Conservation (phyloP, 2,888 invertebrate genomes). For the Hybos culiciformis region DNA sequence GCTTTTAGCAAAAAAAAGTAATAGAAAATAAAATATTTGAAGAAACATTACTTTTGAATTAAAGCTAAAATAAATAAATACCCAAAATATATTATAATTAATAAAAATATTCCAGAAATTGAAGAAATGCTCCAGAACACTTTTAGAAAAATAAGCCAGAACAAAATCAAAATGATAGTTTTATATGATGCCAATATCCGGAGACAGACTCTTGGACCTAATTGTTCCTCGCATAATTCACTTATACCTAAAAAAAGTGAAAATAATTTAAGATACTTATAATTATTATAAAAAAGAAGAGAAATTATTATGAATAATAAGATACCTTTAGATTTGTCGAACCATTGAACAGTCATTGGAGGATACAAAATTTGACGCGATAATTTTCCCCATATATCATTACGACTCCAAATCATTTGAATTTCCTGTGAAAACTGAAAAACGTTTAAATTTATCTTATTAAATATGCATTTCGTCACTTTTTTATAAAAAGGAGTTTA, state of each 20-base stretch:
- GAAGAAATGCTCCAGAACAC: constrained; percentile 24
- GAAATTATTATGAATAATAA: too few relatives aligned
- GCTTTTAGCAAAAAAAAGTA: too few relatives aligned
- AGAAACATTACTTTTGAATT: too few relatives aligned
- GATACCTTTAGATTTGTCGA: constrained; percentile 30
- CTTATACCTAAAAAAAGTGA: constrained; percentile 20
- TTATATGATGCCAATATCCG: constrained; percentile 27
- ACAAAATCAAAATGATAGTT: constrained; percentile 18
- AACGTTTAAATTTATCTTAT: constrained; percentile 1
- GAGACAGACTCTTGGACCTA: constrained; percentile 30
- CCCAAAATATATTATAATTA: constrained; percentile 19
- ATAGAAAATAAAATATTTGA: too few relatives aligned
- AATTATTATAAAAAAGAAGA: neutral
- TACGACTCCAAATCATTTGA: constrained; percentile 43
- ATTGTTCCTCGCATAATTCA: constrained; percentile 23
- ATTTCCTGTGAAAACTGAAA: constrained; percentile 57
- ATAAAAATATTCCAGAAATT: constrained; percentile 22
- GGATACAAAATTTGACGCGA: constrained; percentile 25
- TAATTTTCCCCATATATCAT: constrained; percentile 28
- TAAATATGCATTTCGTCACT: neutral
- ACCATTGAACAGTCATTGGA: constrained; percentile 32
- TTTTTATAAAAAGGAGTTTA: too few relatives aligned
- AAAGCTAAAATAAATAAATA: constrained; percentile 26
- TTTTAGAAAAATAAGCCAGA: constrained; percentile 22
- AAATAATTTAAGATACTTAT: constrained; percentile 8